Conservation (phyloP, 2,113 vertebrate genomes). For the Coregonus clupeaformis region DNA sequence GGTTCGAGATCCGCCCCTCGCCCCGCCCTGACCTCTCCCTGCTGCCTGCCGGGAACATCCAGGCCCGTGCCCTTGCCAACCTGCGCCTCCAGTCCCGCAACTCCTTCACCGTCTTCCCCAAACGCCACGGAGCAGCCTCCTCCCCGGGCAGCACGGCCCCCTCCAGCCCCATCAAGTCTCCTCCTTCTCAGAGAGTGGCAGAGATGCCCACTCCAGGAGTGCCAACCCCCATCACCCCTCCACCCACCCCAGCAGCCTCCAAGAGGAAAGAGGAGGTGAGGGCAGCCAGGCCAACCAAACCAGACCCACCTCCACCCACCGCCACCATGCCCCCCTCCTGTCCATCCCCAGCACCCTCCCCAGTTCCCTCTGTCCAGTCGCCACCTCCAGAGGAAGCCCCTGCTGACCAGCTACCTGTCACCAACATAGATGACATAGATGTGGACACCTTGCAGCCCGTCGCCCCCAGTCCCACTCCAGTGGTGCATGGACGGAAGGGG, state of each 20-base stretch:
- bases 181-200: constrained; percentile 45
- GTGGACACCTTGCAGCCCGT: constrained; percentile 51
- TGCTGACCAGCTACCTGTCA: constrained; percentile 67
- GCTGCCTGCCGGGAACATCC: constrained; percentile 81
- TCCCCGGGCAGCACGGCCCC: constrained; percentile 33
- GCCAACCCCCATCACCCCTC: constrained; percentile 56
- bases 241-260: constrained; percentile 6
- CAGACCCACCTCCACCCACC: constrained; percentile 30
- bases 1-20: constrained; percentile 84
- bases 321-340: constrained; percentile 29
- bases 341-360: background rate
- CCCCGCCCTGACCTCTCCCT: constrained; percentile 79
- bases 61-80: constrained; percentile 88
- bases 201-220: constrained; percentile 51
- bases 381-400: constrained; percentile 20
- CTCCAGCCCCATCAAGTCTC: constrained; percentile 47
- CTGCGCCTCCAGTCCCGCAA: constrained; percentile 90
- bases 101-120: constrained; percentile 90
- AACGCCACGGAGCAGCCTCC: constrained; percentile 55
- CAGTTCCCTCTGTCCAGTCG: constrained; percentile 2
- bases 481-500: constrained; percentile 68
- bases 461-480: constrained; percentile 54
- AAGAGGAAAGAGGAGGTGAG: constrained; percentile 41
- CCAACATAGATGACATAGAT: constrained; percentile 79
- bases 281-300: constrained; percentile 36